These are phyloP conservation scores for Romanomermis culicivorax DNA, from an alignment of 2,888 invertebrate species.

Conservation along the genomic window DNA sequence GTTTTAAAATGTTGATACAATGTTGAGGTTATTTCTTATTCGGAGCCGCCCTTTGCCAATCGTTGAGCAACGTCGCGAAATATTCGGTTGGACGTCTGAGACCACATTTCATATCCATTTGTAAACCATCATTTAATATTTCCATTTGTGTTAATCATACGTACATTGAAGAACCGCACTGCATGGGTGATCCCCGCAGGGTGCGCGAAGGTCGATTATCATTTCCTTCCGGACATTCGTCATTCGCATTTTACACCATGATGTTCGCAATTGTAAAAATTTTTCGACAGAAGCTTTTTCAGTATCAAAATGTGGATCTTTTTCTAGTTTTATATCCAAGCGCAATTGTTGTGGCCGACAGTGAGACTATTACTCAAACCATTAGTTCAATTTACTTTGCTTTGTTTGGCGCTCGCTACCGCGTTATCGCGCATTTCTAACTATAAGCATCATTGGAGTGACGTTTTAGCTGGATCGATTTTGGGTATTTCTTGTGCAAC, in stretches of 20 bases:
- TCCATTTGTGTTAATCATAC: neutral
- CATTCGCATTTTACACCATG: constrained; percentile 25
- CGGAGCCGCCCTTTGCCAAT: constrained; percentile 26
- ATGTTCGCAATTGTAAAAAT: constrained; percentile 17
- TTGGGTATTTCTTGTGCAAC: constrained; percentile 31
- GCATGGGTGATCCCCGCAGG: neutral
- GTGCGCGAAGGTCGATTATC: constrained; percentile 15
- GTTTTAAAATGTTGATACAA: neutral
- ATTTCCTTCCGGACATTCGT: constrained; percentile 27
- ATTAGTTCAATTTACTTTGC: constrained; percentile 55
- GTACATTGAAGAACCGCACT: neutral
- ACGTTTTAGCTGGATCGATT: constrained; percentile 53
- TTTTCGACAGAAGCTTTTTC: too few relatives aligned
- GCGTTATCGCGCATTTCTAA: constrained; percentile 73
- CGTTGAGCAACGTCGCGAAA: constrained; percentile 68
- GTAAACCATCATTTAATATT: constrained; percentile 40
- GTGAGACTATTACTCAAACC: constrained; percentile 54
- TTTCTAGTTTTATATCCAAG: constrained; percentile 58
- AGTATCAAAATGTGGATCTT: too few relatives aligned
- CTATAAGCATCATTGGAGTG: constrained; percentile 92
- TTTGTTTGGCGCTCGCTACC: constrained; percentile 60
- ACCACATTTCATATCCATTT: constrained; percentile 79
- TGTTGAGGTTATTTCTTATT: constrained; percentile 26
- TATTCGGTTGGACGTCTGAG: constrained; percentile 74
- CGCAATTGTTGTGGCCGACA: constrained; percentile 54